These are phyloP conservation scores for Channa maculata DNA, from an alignment of 2,113 vertebrate species.

Conservation along the genomic window DNA sequence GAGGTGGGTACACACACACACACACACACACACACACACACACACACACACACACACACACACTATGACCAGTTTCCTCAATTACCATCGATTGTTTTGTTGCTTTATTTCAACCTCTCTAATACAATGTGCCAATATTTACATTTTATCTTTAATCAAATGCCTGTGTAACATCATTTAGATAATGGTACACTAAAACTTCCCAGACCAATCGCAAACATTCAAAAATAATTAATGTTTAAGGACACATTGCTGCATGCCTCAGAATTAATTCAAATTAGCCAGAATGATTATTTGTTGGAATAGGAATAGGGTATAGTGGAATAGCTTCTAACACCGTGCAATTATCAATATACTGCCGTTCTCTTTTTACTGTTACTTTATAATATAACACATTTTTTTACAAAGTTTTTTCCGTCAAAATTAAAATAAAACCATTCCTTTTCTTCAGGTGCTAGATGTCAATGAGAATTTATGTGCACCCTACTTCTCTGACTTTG, in stretches of 20 bases:
- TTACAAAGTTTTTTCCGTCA: background rate
- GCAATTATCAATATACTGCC: no score
- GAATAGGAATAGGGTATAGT: no score
- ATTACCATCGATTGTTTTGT: constrained; percentile 11
- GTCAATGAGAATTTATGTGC: constrained; percentile 96
- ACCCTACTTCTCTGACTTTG: constrained; percentile 94
- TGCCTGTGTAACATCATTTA: constrained; percentile 8
- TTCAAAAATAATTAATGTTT: background rate
- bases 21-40: background rate
- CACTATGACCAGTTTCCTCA: constrained; percentile 17
- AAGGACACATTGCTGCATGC: background rate
- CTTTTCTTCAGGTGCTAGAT: constrained; percentile 86
- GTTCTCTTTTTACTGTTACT: no score
- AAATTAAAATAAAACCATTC: constrained; percentile 11
- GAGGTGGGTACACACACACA: constrained; percentile 78
- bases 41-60: background rate
- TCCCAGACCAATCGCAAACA: background rate
- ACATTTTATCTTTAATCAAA: background rate
- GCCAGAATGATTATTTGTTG: background rate
- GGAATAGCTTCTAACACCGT: no score
- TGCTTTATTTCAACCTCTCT: constrained; percentile 14
- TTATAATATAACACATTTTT: no score
- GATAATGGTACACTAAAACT: background rate
- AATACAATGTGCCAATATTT: background rate
- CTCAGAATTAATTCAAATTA: background rate